Conservation (phyloP, 2,888 invertebrate genomes). For the Lasioglossum marginatum region DNA sequence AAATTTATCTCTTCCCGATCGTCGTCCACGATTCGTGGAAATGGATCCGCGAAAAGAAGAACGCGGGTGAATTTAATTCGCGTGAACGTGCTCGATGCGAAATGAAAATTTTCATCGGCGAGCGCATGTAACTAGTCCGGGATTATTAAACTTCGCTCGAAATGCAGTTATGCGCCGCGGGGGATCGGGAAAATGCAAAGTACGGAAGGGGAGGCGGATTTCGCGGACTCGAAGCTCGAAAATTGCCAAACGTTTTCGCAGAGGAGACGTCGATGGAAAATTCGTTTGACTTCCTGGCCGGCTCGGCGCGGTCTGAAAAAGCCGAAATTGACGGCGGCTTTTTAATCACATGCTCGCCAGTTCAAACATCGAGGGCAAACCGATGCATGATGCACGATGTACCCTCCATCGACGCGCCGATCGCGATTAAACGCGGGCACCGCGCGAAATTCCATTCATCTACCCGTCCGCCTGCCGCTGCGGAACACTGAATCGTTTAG, state of each 20-base stretch:
- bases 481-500: neutral
- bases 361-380: neutral
- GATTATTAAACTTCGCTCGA: neutral
- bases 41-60: neutral
- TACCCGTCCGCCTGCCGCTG: neutral
- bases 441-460: conserved; percentile 10
- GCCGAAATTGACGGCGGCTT: neutral
- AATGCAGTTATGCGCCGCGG: neutral
- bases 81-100: neutral
- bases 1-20: neutral
- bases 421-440: neutral
- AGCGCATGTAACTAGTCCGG: neutral
- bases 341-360: conserved; percentile 10
- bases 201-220: neutral
- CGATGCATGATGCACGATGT: neutral
- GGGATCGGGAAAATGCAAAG: neutral
- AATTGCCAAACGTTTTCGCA: neutral
- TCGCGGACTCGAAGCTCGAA: neutral
- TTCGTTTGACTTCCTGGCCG: neutral
- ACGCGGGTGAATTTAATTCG: neutral
- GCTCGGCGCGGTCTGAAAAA: neutral
- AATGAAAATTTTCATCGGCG: neutral
- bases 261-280: neutral
- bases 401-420: neutral
- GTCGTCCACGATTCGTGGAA: neutral